Conservation (phyloP, 2,113 vertebrate genomes). For the Zapornia atra region DNA sequence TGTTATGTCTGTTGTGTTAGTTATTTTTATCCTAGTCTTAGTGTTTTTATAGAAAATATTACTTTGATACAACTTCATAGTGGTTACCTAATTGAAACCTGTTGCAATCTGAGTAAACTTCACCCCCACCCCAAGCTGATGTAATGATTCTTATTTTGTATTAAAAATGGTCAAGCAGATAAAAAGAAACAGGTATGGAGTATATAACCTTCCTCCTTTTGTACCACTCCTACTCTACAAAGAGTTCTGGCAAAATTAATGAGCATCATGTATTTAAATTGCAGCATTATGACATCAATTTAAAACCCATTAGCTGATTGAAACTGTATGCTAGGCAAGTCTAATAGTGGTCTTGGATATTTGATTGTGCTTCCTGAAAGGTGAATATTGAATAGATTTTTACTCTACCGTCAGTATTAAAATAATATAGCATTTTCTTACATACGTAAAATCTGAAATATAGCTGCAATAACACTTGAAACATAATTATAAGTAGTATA, state of each 20-base stretch:
- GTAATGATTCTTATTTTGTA: not conserved
- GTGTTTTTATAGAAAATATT: not conserved
- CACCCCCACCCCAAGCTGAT: not conserved
- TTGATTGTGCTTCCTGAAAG: constrained; percentile 60
- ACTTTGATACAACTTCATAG: not conserved
- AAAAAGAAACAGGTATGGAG: constrained; percentile 1
- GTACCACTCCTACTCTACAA: not conserved
- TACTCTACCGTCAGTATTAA: constrained; percentile 42
- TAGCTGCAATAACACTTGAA: constrained; percentile 60
- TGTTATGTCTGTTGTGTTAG: not conserved
- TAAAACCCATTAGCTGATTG: constrained; percentile 67
- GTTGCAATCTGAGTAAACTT: not conserved
- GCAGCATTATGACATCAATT: constrained; percentile 68
- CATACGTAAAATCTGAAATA: constrained; percentile 57
- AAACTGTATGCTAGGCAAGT: constrained; percentile 58
- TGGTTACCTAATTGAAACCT: not conserved
- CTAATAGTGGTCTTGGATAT: constrained; percentile 63
- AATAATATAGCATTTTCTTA: constrained; percentile 64
- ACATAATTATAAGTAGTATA: constrained; percentile 51
- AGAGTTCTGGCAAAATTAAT: constrained; percentile 60
- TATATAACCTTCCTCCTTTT: not conserved
- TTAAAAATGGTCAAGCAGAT: not conserved
- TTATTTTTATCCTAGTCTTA: not conserved
- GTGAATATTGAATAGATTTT: constrained; percentile 69
- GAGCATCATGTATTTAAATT: constrained; percentile 68